Evolutionary conservation across 2,797 vertebrate species (phyloP).

Genomic region (Platyrinchus mystaceus): DNA sequence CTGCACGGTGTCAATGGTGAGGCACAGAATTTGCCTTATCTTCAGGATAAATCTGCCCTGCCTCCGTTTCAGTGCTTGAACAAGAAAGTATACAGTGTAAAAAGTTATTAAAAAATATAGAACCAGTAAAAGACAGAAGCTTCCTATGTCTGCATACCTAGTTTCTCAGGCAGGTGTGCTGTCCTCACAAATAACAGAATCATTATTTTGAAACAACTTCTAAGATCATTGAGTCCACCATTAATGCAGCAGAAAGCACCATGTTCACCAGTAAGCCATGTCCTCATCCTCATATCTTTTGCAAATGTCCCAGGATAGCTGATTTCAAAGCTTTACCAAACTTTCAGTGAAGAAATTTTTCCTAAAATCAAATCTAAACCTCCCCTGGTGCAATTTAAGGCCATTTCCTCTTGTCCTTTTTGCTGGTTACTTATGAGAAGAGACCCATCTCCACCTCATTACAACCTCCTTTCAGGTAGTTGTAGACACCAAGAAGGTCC

Average conservation of each 20-base stretch:
- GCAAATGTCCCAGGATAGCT: not conserved
- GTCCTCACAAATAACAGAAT: not conserved
- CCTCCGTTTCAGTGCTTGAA: not conserved
- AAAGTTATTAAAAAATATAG: not conserved
- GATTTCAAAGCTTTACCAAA: not conserved
- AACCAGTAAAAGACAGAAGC: not conserved
- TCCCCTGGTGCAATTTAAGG: not conserved
- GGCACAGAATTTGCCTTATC: not conserved
- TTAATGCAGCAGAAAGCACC: not conserved
- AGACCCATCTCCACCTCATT: not conserved
- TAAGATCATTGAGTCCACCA: not conserved
- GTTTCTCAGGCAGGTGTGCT: not conserved
- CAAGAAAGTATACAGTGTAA: not conserved
- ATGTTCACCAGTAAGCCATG: not conserved
- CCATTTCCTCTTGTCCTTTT: not conserved
- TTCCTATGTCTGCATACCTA: not conserved
- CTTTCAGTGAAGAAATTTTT: not conserved
- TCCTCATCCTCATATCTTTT: not conserved
- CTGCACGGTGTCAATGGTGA: accelerated
- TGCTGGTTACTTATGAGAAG: not conserved
- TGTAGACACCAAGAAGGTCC: not conserved
- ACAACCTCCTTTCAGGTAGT: not conserved
- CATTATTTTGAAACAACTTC: not conserved
- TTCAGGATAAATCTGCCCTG: not conserved
- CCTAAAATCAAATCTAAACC: not conserved